phyloP scores from a whole-genome alignment of 1,140 invertebrate genomes.

The Lithobius niger region DNA sequence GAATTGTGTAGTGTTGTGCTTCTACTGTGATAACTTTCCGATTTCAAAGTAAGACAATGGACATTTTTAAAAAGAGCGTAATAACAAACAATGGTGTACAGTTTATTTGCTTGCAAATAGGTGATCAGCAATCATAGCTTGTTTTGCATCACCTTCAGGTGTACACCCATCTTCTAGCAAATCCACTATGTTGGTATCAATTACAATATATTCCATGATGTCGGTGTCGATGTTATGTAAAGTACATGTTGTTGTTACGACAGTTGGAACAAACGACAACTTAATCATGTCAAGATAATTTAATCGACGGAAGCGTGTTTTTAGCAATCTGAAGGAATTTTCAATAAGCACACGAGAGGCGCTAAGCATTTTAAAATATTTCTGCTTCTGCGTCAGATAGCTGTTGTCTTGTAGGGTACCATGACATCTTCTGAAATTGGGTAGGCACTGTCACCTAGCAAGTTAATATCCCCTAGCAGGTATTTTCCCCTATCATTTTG shows the following conservation, averaged over 20 bases:
- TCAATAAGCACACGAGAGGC: slow-evolving; percentile 24
- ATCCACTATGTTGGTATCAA: too few species aligned
- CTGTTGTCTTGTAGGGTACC: slow-evolving; percentile 26
- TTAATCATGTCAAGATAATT: slow-evolving; percentile 19
- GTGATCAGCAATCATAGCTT: too few species aligned
- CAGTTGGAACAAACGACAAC: slow-evolving; percentile 21
- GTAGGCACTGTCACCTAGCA: slow-evolving; percentile 29
- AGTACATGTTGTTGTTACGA: slow-evolving; percentile 26
- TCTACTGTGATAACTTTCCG: too few species aligned
- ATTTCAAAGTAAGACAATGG: too few species aligned
- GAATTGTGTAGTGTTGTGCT: too few species aligned
- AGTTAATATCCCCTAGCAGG: slow-evolving; percentile 16
- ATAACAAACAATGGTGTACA: too few species aligned
- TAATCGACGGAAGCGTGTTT: slow-evolving; percentile 26
- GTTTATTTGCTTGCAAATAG: too few species aligned
- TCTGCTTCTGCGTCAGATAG: slow-evolving; percentile 21
- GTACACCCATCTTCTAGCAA: too few species aligned
- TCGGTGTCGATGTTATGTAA: slow-evolving; percentile 29
- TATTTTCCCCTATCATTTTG: neutral
- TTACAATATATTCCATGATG: too few species aligned
- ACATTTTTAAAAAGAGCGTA: too few species aligned
- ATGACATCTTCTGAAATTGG: slow-evolving; percentile 23
- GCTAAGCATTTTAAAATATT: slow-evolving; percentile 21
- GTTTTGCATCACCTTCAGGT: too few species aligned
- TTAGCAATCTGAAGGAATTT: slow-evolving; percentile 26